Conservation (phyloP, 2,888 invertebrate species). For the Pseudococcus jackbeardsleyi region DNA sequence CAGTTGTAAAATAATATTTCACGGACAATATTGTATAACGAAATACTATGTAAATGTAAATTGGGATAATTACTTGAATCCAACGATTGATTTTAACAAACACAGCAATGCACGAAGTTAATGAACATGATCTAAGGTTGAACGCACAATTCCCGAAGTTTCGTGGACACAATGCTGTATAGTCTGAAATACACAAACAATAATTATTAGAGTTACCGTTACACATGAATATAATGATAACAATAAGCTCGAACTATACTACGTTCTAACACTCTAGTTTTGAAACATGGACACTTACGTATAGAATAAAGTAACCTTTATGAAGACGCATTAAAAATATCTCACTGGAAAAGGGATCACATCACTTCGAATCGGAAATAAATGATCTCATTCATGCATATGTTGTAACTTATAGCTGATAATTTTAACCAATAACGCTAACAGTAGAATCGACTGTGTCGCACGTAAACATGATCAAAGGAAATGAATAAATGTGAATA, state of each 20-base stretch:
- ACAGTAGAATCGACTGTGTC: background rate
- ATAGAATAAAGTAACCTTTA: background rate
- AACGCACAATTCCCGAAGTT: background rate
- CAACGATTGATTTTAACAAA: background rate
- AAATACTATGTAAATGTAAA: background rate
- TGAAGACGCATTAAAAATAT: background rate
- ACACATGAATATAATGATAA: background rate
- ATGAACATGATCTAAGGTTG: background rate
- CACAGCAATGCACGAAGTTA: background rate
- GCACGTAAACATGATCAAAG: background rate
- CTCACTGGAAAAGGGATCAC: background rate
- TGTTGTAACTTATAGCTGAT: background rate
- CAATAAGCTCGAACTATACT: background rate
- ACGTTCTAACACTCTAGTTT: background rate
- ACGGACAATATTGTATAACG: background rate
- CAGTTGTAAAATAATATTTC: too few relatives aligned
- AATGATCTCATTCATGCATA: background rate
- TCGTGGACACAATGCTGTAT: background rate
- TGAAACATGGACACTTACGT: background rate
- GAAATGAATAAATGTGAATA: background rate
- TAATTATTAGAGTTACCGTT: background rate
- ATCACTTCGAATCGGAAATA: background rate
- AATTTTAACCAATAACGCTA: background rate
- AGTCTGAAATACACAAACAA: background rate
- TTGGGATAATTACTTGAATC: background rate